Evolutionary conservation across 2,888 invertebrate genomes (phyloP), one percentile per base, ranked within the genome.

Genomic region (Mystacides longicornis): DNA sequence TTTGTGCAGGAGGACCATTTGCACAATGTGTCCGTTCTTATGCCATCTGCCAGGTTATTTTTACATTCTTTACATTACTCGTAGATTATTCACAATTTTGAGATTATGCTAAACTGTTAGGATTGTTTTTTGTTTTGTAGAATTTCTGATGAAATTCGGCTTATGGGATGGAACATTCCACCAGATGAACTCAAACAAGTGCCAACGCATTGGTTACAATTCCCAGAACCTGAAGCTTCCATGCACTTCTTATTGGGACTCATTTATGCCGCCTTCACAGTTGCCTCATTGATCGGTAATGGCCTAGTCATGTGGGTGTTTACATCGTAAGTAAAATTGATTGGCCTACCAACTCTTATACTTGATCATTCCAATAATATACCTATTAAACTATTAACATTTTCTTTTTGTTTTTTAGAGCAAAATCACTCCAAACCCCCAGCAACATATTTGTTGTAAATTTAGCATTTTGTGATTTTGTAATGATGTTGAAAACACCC

Each of bases 261-360:
- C 19, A 73, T 91, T 22, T 92, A 92, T 67, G 79, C 82, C 51
- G 83, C 84, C 65, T 87, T 90, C 65, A 85, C 85, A 43, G 77
- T 87, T 45, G 75, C 87, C 51, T 81, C 90, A 3, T 71, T 87
- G 7, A 69, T 86, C 37, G 92, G 93, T 59, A 93, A 93, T 70
- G 92, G 92, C 60, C 74, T 91, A 50, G 92, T 93, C 60, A 83
- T 92, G 63, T 92, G 87, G 81, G 81, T 93, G 62, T 93, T 93
- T 69, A 80, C 82, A 62, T 79, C 85, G 89, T 89, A 71, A 81
- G 83, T 79, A 52, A n/a, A n/a, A n/a, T n/a, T n/a, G n/a, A n/a
- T n/a, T n/a, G n/a, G n/a, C n/a, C n/a, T n/a, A n/a, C n/a, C n/a
- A n/a, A n/a, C n/a, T n/a, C n/a, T n/a, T n/a, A n/a, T n/a, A n/a